Evolutionary conservation across 2,888 invertebrate genomes (phyloP).

Genomic region (Tubulanus polymorphus): DNA sequence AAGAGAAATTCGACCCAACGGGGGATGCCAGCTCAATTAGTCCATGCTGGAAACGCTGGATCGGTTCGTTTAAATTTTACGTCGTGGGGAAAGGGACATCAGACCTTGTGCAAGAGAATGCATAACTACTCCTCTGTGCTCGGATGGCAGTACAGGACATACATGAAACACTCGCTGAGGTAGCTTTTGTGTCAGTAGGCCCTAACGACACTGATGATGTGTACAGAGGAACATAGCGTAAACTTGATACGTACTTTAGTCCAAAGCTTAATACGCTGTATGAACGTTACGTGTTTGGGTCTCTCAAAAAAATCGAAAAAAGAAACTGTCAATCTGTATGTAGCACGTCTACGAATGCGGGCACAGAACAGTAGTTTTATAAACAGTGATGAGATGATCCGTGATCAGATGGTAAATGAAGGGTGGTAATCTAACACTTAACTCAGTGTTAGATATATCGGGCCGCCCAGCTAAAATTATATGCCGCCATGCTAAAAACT

Average conservation of each 20-base stretch:
- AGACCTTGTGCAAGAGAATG: conserved; percentile 1
- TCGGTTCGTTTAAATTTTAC: background rate
- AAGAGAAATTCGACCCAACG: conserved; percentile 1
- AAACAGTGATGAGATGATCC: no score
- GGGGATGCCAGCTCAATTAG: background rate
- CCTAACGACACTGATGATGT: background rate
- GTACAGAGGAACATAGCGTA: conserved; percentile 2
- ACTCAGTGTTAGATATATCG: no score
- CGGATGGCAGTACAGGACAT: conserved; percentile 6
- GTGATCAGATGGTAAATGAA: no score
- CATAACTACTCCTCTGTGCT: background rate
- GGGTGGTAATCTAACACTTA: no score
- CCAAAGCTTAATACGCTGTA: conserved; percentile 4
- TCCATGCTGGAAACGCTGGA: conserved; percentile 6
- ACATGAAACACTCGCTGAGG: conserved; percentile 2
- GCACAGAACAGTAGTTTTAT: no score
- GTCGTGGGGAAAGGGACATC: background rate
- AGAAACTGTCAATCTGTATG: no score
- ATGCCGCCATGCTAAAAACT: no score
- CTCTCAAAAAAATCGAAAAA: no score
- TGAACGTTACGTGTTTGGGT: conserved; percentile 5
- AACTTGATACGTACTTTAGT: conserved; percentile 6
- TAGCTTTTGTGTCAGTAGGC: background rate
- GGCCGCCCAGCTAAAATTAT: no score
- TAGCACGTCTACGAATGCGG: no score